These are phyloP conservation scores for Girardinus metallicus DNA, from an alignment of 2,797 vertebrate species.

Conservation along the genomic window DNA sequence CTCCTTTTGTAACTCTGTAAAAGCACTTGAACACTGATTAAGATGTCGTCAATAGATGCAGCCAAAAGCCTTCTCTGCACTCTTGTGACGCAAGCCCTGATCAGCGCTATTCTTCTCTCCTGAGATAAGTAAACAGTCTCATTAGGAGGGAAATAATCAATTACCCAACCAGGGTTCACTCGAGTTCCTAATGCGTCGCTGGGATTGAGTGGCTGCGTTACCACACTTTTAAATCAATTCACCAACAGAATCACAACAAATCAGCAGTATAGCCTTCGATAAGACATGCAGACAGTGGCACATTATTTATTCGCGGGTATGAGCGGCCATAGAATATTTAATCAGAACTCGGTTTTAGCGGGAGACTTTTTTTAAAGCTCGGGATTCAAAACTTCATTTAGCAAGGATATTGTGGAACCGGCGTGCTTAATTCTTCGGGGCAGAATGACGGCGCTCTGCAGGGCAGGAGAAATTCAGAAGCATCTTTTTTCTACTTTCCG, in stretches of 20 bases:
- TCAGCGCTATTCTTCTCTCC: conserved; percentile 54
- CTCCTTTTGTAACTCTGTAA: conserved; percentile 40
- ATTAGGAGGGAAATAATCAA: conserved; percentile 63
- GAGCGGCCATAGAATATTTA: conserved; percentile 43
- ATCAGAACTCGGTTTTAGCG: conserved; percentile 45
- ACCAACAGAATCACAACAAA: conserved; percentile 49
- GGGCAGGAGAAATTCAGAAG: conserved; percentile 11
- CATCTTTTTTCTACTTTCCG: too few relatives aligned
- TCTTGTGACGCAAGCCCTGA: conserved; percentile 33
- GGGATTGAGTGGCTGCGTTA: conserved; percentile 58
- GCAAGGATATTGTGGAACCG: conserved; percentile 20
- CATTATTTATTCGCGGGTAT: conserved; percentile 55
- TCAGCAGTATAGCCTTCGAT: conserved; percentile 50
- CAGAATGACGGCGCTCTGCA: conserved; percentile 8
- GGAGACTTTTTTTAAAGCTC: conserved; percentile 29
- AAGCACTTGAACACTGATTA: conserved; percentile 59
- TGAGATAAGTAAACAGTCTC: conserved; percentile 60
- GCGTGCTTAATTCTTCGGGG: conserved; percentile 34
- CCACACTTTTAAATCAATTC: conserved; percentile 59
- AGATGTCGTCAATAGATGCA: conserved; percentile 64
- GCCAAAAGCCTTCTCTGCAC: conserved; percentile 38
- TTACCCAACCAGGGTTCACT: conserved; percentile 40
- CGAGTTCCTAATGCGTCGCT: conserved; percentile 45
- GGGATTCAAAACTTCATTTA: conserved; percentile 39
- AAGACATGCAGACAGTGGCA: conserved; percentile 44